Percentiles rank a stretch among this genome's conserved stretches.
These are phyloP conservation scores for Polyommatus icarus DNA, from an alignment of 2,888 invertebrate species.

Conservation along the genomic window DNA sequence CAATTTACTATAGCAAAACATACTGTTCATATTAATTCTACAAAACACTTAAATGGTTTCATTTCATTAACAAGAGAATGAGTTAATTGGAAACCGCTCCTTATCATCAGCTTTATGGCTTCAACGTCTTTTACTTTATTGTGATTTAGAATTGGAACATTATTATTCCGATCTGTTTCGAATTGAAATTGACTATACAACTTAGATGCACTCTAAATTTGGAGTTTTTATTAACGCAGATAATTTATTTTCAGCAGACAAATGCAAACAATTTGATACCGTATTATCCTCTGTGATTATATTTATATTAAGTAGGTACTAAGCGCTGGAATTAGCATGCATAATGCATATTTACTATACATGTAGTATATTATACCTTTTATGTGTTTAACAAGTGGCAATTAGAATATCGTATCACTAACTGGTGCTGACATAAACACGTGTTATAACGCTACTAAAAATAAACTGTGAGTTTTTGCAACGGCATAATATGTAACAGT, in stretches of 20 bases:
- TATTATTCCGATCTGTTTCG: too few species aligned
- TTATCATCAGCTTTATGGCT: not conserved
- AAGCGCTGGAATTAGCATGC: not conserved
- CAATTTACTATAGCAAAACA: not conserved
- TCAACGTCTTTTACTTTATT: not conserved
- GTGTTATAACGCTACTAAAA: not conserved
- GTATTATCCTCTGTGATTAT: not conserved
- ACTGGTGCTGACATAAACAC: not conserved
- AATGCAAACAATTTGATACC: too few species aligned
- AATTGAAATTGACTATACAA: too few species aligned
- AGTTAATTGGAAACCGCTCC: not conserved
- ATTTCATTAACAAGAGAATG: not conserved
- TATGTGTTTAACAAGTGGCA: not conserved
- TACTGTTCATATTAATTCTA: not conserved
- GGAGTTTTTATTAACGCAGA: too few species aligned
- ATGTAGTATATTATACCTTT: not conserved
- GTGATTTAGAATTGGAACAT: not conserved
- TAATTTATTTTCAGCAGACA: too few species aligned
- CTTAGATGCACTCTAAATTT: too few species aligned
- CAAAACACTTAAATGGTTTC: not conserved
- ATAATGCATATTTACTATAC: not conserved
- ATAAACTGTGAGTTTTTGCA: not conserved
- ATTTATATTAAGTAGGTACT: not conserved
- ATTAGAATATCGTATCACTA: not conserved
- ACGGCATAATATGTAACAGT: slow-evolving; percentile 1